A percentile compares a stretch with the other conserved stretches of the same genome.
phyloP scores from a whole-genome alignment of 2,113 vertebrate genomes.

The Entomyzon cyanotis region DNA sequence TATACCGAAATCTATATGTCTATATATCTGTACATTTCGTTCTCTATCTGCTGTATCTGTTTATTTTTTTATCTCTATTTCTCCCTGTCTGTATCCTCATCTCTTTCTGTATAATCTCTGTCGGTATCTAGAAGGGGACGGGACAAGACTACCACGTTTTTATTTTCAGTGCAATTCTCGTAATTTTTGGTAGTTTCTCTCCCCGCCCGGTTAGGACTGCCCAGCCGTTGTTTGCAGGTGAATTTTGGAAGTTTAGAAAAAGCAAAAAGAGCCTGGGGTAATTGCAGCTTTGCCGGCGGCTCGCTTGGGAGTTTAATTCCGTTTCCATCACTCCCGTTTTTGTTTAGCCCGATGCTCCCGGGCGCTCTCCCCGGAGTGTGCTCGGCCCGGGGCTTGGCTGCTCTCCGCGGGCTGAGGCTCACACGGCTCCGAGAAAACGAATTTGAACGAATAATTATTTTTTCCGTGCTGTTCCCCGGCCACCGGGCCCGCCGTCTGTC shows the following conservation, averaged over 20 bases:
- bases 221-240: neutral
- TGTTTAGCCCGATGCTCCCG: neutral
- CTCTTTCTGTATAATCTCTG: neutral
- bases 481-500: neutral
- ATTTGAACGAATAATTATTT: neutral
- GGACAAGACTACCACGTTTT: neutral
- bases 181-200: neutral
- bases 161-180: neutral
- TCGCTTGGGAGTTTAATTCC: neutral
- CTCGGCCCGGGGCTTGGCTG: fast-evolving
- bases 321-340: neutral
- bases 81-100: no score
- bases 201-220: fast-evolving
- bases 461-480: neutral
- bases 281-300: neutral
- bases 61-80: neutral
- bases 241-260: neutral
- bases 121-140: fast-evolving
- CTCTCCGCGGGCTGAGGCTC: neutral
- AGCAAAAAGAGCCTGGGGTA: neutral
- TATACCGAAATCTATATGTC: neutral
- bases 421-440: neutral
- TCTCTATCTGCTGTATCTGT: neutral
- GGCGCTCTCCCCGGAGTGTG: neutral
- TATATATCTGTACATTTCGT: neutral